Base-by-base conservation (phyloP, 1,140 invertebrate genomes). In the Drosophila nebulosa region DNA sequence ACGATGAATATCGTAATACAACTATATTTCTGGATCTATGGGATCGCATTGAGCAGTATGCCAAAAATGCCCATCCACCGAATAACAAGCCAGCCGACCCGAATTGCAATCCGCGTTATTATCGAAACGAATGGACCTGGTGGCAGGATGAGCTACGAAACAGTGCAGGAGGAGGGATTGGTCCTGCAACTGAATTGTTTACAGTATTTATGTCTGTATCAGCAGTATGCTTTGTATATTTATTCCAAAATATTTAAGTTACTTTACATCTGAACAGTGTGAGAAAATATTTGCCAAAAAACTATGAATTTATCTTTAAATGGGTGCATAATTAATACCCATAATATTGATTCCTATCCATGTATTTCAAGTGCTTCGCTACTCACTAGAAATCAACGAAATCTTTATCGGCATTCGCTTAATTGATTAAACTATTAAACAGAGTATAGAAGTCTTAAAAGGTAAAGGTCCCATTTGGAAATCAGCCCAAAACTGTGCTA, bases 51-150 rank as follows among this genome's bases (percentile, higher is more conserved):
- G 71, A 74, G 12, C 65, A 89, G 36, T 83, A 78, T 21, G 24
- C 63, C 2, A 55, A 32, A 5, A 51, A 75, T 2, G 78, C 80
- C 0, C 80, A 76, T 62, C 27, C 55, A 7, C 81, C 81, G 1
- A 76, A 62, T 53, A 89, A 89, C 32, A 79, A 75, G 30, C 80
- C 78, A 3, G 32, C 35, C 21, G 86, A 90, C 62, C 58, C 64
- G 0, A 46, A 62, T 0, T 78, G 75, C 36, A 63, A 90, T 64
- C 86, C 85, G 0, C 27, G 56, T 0, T 46, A 69, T 6, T 85
- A 83, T 42, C 18, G 77, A n/a, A 62, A 74, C 32, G 88, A 90
- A 46, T 90, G 88, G 88, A 89, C 85, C 10, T 90, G 88, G 85
- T 90, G 88, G 88, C 64, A 79, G 59, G 88, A 90, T 46, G 64